Evolutionary conservation across 2,113 vertebrate genomes (phyloP).

Genomic region (Cisticola juncidis): DNA sequence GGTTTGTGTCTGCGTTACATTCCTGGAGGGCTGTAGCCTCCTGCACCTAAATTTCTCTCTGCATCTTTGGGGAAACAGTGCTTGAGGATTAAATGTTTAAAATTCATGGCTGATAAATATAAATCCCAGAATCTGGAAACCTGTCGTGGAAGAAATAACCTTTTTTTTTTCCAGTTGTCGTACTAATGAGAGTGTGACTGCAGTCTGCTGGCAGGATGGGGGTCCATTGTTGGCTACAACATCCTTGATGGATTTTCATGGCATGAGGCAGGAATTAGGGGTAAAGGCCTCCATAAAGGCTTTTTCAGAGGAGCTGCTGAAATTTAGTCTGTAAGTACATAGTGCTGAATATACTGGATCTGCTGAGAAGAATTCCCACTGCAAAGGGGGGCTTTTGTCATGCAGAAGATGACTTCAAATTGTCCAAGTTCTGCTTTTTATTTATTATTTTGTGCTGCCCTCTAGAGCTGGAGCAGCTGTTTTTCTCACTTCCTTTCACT

Average conservation of each 20-base stretch:
- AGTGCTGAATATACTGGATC: neutral
- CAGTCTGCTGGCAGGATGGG: rapidly evolving
- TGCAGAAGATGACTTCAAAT: neutral
- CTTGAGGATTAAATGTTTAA: neutral
- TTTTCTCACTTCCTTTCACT: neutral
- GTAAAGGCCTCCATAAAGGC: neutral
- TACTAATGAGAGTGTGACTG: neutral
- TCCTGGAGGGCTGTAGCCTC: neutral
- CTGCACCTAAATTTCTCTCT: neutral
- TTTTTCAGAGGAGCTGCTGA: neutral
- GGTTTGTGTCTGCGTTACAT: neutral
- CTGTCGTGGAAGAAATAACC: neutral
- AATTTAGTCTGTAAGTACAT: rapidly evolving
- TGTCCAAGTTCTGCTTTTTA: neutral
- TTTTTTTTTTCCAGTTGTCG: neutral
- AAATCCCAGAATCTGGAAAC: neutral
- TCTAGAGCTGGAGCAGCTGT: slow-evolving; percentile 45
- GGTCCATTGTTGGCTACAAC: neutral
- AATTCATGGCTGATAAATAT: neutral
- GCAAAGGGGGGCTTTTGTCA: neutral
- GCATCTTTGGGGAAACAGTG: neutral
- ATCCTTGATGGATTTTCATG: neutral
- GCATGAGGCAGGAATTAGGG: neutral
- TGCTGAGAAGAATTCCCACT: neutral
- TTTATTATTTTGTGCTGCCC: slow-evolving; percentile 65